Evolutionary conservation across 2,888 invertebrate genomes (phyloP), one percentile per base, ranked within the genome.

Genomic region (Perizoma affinitatum): DNA sequence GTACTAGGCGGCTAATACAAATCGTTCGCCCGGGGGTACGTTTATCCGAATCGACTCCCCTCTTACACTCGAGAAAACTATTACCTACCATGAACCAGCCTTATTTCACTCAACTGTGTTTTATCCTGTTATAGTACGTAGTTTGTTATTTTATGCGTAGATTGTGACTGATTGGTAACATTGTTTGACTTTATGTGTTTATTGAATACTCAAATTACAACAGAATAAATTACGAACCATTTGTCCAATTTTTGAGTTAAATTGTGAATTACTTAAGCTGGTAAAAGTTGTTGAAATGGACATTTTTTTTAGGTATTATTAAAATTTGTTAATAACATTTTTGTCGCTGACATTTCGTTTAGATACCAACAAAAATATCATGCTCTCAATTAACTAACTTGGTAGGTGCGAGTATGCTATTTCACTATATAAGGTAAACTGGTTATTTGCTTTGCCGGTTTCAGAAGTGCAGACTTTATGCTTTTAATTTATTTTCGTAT

Each of bases 1-100:
- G 85, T 83, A 84, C 88, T 85, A 89, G 88, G 86, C 87, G 84
- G 87, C 88, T 90, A 90, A 90, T 90, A 91, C 90, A 91, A 90
- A 91, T 90, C 89, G 89, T 79, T 84, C 81, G 86, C 91, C 79
- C 79, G 78, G 79, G 89, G 88, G 83, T 84, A 81, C 87, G 85
- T 87, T 89, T 89, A 88, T 87, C 86, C 83, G 80, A 79, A 68
- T 71, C 73, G 69, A 75, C 74, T 52, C 69, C 75, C 73, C 76
- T 79, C 76, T 73, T 68, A 69, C 69, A 70, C 71, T 58, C 71
- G 76, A 78, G 79, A 83, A 86, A 87, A 87, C 86, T 88, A 87
- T 87, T 86, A 87, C 82, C 86, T 83, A 63, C 82, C 49, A 42
- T 48, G 53, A 57, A 45, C 51, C 40, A 43, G 59, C 58, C 58